Base-by-base conservation (phyloP, 2,797 vertebrate species). In the Gymnodraco acuticeps region DNA sequence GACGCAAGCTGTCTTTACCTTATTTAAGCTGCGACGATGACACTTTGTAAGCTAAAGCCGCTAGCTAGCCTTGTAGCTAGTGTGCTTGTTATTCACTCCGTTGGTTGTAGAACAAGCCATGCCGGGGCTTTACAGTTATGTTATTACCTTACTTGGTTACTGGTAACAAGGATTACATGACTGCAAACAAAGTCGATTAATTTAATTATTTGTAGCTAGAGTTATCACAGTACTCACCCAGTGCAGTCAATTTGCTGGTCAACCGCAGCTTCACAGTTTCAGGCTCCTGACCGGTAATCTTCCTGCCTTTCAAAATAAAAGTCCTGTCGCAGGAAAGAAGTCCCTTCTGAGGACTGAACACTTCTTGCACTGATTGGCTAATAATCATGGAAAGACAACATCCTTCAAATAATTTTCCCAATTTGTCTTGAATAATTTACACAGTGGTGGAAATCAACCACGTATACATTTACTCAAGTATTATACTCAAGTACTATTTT, bases 251-350 rank as follows among this genome's bases (percentile, higher is more conserved):
- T n/a, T 16, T 1, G 13, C 14, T 23, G 6, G 2, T 73, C 58
- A 55, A 66, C 20, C 11, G 42, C 17, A 23, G 64, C 41, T 1
- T 52, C 15, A 1, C 15, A 1, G 3, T 4, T 64, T 74, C 66
- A 64, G 51, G 4, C 41, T 11, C 42, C 54, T 13, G 56, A 27
- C 5, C 3, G 17, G 1, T 14, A 19, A 45, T 4, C 3, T 50
- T 66, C 55, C 23, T 13, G 68, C 46, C 47, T 41, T 84, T 84
- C 82, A 87, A 71, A 81, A 87, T 88, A 88, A 87, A 79, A 63
- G 33, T 38, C 33, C 6, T 38, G 33, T 38, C 33, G 33, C 7
- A 38, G 33, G 8, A 38, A 38, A 9, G 1, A 9, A 9, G 33
- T 38, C 33, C 33, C 8, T 38, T 38, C 33, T 38, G 33, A 38